These are phyloP conservation scores for Lacerta viridis DNA, from an alignment of 2,797 vertebrate genomes.

Conservation along the genomic window DNA sequence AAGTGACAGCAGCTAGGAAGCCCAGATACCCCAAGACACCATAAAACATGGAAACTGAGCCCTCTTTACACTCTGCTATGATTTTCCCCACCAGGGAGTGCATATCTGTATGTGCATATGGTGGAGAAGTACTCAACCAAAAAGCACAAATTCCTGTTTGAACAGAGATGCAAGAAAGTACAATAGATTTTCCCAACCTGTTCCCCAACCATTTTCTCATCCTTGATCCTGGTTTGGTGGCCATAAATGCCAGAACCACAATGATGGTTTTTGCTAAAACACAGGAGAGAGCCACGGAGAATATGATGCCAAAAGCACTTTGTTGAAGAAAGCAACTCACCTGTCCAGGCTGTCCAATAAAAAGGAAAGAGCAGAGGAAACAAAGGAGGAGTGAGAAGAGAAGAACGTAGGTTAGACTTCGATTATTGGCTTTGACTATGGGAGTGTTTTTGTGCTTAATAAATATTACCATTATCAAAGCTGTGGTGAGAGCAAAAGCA, in stretches of 20 bases:
- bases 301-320: neutral
- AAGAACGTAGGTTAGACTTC: neutral
- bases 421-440: slow-evolving; percentile 15
- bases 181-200: neutral
- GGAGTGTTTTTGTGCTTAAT: neutral
- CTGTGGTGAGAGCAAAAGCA: neutral
- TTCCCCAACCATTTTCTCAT: neutral
- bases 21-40: neutral
- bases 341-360: neutral
- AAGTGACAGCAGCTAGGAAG: neutral
- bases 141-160: neutral
- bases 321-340: neutral
- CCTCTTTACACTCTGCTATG: neutral
- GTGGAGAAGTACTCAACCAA: neutral
- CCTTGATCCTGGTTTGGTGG: neutral
- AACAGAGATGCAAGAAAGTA: neutral
- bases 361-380: slow-evolving; percentile 13
- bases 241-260: slow-evolving; percentile 11
- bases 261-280: slow-evolving; percentile 11
- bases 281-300: neutral
- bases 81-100: neutral
- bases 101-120: neutral
- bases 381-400: slow-evolving; percentile 15
- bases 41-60: neutral
- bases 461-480: neutral